Percentiles rank a stretch among this genome's conserved stretches.
These are phyloP conservation scores for Ceriagrion tenellum DNA, from an alignment of 2,888 invertebrate genomes.

Conservation along the genomic window DNA sequence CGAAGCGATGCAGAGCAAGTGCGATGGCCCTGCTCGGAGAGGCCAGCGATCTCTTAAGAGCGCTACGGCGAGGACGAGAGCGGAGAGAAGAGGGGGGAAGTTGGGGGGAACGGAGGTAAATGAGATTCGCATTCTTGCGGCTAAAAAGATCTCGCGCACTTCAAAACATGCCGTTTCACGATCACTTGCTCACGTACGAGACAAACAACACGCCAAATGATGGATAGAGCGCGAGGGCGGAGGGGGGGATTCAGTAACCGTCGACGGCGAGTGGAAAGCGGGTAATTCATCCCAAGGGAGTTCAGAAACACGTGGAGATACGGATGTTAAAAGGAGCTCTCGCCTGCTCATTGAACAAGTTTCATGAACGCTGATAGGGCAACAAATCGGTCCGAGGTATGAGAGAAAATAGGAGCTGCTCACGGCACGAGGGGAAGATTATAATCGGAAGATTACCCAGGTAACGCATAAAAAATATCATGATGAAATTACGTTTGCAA, in stretches of 20 bases:
- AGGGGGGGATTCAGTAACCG: not conserved
- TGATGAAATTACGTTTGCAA: not conserved
- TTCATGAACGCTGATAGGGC: not conserved
- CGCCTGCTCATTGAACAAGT: not conserved
- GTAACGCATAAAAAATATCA: not conserved
- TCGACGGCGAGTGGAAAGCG: not conserved
- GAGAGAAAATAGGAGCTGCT: not conserved
- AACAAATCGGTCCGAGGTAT: conserved; percentile 18
- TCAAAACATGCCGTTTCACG: conserved; percentile 39
- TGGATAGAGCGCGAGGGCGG: not conserved
- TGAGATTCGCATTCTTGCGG: conserved; percentile 36
- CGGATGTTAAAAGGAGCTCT: not conserved
- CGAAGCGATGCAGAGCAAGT: not conserved
- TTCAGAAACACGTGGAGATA: not conserved
- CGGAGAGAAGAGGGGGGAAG: not conserved
- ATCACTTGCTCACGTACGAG: conserved; percentile 26
- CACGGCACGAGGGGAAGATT: not conserved
- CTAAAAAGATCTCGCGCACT: conserved; percentile 12
- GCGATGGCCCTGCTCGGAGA: conserved; percentile 5
- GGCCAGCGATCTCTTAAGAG: conserved; percentile 39
- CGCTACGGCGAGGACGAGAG: not conserved
- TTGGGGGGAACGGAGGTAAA: not conserved
- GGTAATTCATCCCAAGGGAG: not conserved
- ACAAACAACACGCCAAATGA: conserved; percentile 8
- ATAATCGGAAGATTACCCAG: conserved; percentile 20